Evolutionary conservation across 2,888 invertebrate species (phyloP), one percentile per base, ranked within the genome.

Genomic region (Pediacus dermestoides): DNA sequence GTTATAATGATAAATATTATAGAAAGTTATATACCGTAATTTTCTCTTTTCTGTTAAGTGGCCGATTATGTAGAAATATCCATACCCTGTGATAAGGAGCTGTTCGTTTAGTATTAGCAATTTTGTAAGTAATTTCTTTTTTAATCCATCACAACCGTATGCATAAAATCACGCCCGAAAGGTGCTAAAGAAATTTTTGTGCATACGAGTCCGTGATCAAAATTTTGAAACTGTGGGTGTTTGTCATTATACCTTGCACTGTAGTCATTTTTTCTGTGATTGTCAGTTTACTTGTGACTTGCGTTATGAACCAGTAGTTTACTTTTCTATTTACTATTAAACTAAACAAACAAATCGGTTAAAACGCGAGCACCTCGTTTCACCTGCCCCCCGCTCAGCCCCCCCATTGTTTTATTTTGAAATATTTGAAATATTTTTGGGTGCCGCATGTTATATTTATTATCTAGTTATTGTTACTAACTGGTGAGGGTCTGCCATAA

Each of bases 241-340:
- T 47, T 23, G 32, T 58, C 58, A 60, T 60, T 61, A 61, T 62
- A 60, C 57, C 60, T 62, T 61, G 61, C 60, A 60, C 62, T 58
- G 53, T 55, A 54, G 50, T 44, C 38, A 23, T 9, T 4, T 18
- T 18, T 8, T 18, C 8, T 18, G 18, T 18, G 4, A 6, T 10
- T 23, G 27, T 37, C 14, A 23, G 10, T 4, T 18, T 18, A 4
- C 8, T 18, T 18, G 18, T 18, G 4, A 6, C 23, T 23, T 23
- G n/a, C 23, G 3, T 4, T 23, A 6, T 23, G 8, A n/a, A 6
- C 8, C 3, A 4, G 10, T 6, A 23, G 3, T n/a, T n/a, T 8
- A 18, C 22, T 18, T 36, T n/a, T 11, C 14, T 13, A 28, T 27
- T 34, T 23, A 7, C 8, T 9, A 23, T 9, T 4, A 4, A 23